Base-by-base conservation (phyloP, 2,888 invertebrate species). In the Idaea dimidiata region DNA sequence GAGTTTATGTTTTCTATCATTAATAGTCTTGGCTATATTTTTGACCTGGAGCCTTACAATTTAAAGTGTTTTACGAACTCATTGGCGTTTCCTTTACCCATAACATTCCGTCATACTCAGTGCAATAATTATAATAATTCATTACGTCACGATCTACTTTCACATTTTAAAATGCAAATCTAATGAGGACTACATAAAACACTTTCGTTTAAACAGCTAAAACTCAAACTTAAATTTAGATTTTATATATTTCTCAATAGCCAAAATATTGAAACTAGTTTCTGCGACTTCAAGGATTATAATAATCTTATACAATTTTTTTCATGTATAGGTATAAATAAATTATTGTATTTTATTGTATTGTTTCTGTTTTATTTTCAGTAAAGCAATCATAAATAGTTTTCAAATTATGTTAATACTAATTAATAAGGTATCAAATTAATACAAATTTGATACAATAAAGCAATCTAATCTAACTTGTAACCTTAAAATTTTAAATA, bases 111-210 rank as follows among this genome's bases (percentile, higher is more conserved):
- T 14, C 0, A 10, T 43, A 8, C 43, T 43, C 2, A 43, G 10
- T 6, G 1, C 43, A 14, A 43, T 43, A 14, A 43, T 14, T 43
- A 43, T 14, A 14, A 3, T 14, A 14, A 43, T 4, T 43, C 43
- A 43, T 43, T 43, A 43, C 43, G 43, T 43, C 43, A 43, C 14
- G 43, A 43, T 17, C 57, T 56, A 43, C 58, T 18, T 67, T 58
- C 32, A 54, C 57, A 61, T 31, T 61, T 54, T 31, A 43, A 43
- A 14, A 57, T 57, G 16, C 24, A 55, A 59, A 59, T 59, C 54
- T 53, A 43, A 24, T 8, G 43, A 43, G 43, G 43, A 43, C 43
- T 43, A 43, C 43, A 14, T 43, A 43, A 43, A 43, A 43, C 43
- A 43, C 43, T 43, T 43, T 43, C 43, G 43, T 43, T 43, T 8